Conservation (phyloP, 1,140 invertebrate genomes). For the Lordiphosa clarofinis region DNA sequence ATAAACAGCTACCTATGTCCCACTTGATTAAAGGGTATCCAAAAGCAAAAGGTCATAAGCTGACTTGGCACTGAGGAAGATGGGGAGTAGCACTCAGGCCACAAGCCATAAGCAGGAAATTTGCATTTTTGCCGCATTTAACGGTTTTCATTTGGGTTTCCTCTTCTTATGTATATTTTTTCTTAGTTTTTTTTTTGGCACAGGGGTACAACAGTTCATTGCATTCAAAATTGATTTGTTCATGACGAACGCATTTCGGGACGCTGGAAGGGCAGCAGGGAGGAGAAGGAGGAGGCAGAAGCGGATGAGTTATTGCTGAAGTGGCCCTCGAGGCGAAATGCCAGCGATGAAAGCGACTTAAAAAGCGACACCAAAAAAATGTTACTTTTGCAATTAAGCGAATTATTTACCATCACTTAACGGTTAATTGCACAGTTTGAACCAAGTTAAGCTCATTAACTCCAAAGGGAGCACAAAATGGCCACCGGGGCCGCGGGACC, state of each 20-base stretch:
- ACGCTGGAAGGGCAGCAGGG: too few relatives aligned
- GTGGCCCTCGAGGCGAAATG: slow-evolving; percentile 45
- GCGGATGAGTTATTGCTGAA: slow-evolving; percentile 27
- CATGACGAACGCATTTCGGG: slow-evolving; percentile 70
- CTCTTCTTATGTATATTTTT: slow-evolving; percentile 5
- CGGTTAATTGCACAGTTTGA: slow-evolving; percentile 34
- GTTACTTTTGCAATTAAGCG: slow-evolving; percentile 37
- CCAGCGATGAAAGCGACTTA: slow-evolving; percentile 61
- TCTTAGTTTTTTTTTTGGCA: slow-evolving; percentile 4
- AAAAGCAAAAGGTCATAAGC: slow-evolving; percentile 45
- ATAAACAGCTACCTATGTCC: too few relatives aligned
- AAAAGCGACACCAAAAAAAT: slow-evolving; percentile 6
- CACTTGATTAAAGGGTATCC: too few relatives aligned
- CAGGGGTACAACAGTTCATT: slow-evolving; percentile 32
- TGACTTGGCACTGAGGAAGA: not conserved
- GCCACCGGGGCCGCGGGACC: slow-evolving; percentile 13
- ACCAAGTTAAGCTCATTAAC: slow-evolving; percentile 19
- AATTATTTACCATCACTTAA: slow-evolving; percentile 33
- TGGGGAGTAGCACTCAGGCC: slow-evolving; percentile 15
- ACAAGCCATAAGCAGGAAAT: slow-evolving; percentile 50
- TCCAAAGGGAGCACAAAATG: slow-evolving; percentile 14
- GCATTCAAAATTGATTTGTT: slow-evolving; percentile 73
- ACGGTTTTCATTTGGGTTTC: slow-evolving; percentile 41
- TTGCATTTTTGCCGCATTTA: slow-evolving; percentile 74
- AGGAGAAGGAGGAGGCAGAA: slow-evolving; percentile 7